A percentile compares a stretch with the other conserved stretches of the same genome.
phyloP scores from a whole-genome alignment of 2,888 invertebrate genomes.

The Thymelicus sylvestris region DNA sequence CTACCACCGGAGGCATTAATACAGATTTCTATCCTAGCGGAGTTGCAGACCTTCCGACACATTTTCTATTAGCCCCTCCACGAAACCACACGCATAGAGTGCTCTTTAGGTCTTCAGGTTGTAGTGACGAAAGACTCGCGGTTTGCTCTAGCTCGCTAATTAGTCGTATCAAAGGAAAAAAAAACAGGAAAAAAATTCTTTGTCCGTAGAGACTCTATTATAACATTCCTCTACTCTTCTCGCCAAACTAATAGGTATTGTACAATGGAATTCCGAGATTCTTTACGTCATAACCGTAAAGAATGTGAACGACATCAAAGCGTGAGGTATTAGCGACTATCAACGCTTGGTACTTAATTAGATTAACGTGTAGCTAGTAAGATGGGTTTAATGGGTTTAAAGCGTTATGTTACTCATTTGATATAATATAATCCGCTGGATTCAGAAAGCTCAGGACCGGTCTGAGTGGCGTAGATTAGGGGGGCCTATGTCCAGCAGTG shows the following conservation, averaged over 20 bases:
- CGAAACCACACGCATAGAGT: not conserved
- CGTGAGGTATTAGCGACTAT: slow-evolving; percentile 1
- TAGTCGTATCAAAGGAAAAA: slow-evolving; percentile 9
- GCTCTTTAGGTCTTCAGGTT: not conserved
- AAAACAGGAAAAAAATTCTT: not conserved
- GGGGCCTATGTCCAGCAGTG: too few species aligned
- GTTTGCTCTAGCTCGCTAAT: not conserved
- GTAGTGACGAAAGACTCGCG: not conserved
- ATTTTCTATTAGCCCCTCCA: not conserved
- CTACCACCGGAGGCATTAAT: too few species aligned
- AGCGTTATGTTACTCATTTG: not conserved
- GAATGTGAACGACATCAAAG: slow-evolving; percentile 5
- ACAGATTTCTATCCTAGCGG: too few species aligned
- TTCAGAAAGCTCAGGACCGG: too few species aligned
- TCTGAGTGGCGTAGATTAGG: too few species aligned
- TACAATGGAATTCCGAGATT: slow-evolving; percentile 1
- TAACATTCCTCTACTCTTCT: not conserved
- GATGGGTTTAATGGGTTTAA: not conserved
- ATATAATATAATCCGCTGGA: not conserved
- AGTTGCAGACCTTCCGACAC: not conserved
- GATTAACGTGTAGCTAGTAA: not conserved
- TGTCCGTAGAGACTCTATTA: slow-evolving; percentile 3
- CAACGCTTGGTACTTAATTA: not conserved
- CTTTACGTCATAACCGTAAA: not conserved
- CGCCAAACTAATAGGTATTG: slow-evolving; percentile 3